Conservation (phyloP, 1,140 invertebrate species). For the Rhagoletis pomonella region DNA sequence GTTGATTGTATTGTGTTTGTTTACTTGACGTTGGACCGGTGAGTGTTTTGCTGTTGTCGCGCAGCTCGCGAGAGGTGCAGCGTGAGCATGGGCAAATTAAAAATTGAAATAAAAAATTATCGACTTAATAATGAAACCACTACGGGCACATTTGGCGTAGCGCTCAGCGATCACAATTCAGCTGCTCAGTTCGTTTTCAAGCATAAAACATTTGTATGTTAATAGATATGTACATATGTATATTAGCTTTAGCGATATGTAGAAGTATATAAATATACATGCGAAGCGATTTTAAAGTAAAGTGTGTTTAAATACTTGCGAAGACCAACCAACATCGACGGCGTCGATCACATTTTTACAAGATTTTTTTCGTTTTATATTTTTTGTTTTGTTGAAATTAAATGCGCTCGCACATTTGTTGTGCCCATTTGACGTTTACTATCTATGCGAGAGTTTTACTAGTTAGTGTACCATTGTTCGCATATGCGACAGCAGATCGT, state of each 20-base stretch:
- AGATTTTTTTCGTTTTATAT: neutral
- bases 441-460: neutral
- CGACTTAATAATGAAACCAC: neutral
- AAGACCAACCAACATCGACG: neutral
- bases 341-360: neutral
- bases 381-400: neutral
- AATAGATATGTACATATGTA: neutral
- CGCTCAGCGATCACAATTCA: neutral
- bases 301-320: neutral
- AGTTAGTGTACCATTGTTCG: neutral
- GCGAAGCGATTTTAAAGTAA: neutral
- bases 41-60: neutral
- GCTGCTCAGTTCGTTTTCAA: neutral
- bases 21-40: neutral
- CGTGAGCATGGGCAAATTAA: neutral
- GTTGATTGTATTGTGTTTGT: neutral
- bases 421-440: neutral
- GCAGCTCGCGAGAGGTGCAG: neutral
- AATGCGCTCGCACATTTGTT: slow-evolving; percentile 42
- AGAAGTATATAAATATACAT: neutral
- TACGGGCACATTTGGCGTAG: too few relatives aligned
- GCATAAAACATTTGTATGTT: neutral
- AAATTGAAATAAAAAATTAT: neutral
- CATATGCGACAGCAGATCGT: neutral
- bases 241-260: neutral